Base-by-base conservation (phyloP, 2,113 vertebrate genomes). In the Cyanistes caeruleus region DNA sequence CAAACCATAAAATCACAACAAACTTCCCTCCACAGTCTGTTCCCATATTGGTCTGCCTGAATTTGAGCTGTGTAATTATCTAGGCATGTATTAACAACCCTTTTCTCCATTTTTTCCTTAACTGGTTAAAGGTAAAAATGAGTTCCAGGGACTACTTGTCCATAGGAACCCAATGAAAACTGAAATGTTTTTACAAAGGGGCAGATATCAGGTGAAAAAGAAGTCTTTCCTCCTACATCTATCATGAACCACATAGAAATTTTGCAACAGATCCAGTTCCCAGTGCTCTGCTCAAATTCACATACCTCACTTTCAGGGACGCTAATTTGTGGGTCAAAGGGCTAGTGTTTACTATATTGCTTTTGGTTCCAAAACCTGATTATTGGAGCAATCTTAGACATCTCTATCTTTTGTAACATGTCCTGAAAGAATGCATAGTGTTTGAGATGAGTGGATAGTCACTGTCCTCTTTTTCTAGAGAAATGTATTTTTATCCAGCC, bases 381-480 rank as follows among this genome's bases (percentile, higher is more conserved):
- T 46, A 30, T 28, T 4, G 6, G 8, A 55, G 28, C 11, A 27
- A 2, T 43, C 30, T 25, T 0, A 0, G 15, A 4, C 1, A 1
- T 20, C 2, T 43, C 16, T 28, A 2, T 14, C 30, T n/a, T 78
- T 27, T 75, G 41, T 37, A 41, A n/a, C 2, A 2, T 16, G 48
- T 3, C 11, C 22, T 33, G 27, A 28, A 76, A 63, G 15, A 49
- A 33, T 15, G 4, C 0, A 0, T 13, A 13, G 14, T 64, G 10
- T 31, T 89, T 60, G 53, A 76, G 20, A 19, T 1, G 13, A n/a
- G 2, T 15, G 60, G 39, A 44, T 59, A 13, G n/a, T 20, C 0
- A 27, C 2, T 33, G 5, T 28, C 3, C 3, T 35, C 14, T 74
- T 58, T 64, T 28, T 13, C 22, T 28, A 7, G 28, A 23, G 62